These are phyloP conservation scores for Momotus momota DNA, from an alignment of 2,797 vertebrate species.

Conservation along the genomic window DNA sequence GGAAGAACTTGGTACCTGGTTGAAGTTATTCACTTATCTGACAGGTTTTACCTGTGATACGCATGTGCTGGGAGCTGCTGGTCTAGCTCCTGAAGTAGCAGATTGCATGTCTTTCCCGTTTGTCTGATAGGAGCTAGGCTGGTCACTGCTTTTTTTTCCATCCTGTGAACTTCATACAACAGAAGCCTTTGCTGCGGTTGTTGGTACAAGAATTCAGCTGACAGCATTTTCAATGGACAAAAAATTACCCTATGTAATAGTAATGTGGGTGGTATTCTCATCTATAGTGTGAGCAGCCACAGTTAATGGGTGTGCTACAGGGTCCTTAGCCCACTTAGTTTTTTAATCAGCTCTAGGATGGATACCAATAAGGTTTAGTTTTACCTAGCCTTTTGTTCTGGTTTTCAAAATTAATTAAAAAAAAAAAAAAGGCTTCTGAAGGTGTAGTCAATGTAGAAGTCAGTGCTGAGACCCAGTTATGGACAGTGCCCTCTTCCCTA, in stretches of 20 bases:
- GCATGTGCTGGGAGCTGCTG: fast-evolving
- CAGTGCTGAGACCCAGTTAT: neutral
- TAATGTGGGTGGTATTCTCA: neutral
- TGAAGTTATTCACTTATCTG: neutral
- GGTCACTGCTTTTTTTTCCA: neutral
- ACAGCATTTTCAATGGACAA: neutral
- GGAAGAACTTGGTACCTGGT: neutral
- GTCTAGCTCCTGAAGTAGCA: neutral
- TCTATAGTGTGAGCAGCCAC: neutral
- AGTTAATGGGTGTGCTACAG: neutral
- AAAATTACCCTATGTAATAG: too few relatives aligned
- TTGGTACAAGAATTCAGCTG: neutral
- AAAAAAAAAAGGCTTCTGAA: neutral
- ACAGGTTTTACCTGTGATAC: neutral
- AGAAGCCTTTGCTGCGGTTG: neutral
- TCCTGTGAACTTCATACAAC: neutral
- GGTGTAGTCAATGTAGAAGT: neutral
- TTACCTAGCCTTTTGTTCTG: neutral
- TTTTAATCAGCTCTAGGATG: neutral
- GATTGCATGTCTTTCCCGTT: fast-evolving
- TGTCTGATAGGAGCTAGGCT: neutral
- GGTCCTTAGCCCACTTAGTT: neutral
- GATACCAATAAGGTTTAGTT: neutral
- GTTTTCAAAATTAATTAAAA: neutral
- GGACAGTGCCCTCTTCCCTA: neutral